Evolutionary conservation across 2,113 vertebrate genomes (phyloP), one percentile per base, ranked within the genome.

Genomic region (Callopanchax toddi): DNA sequence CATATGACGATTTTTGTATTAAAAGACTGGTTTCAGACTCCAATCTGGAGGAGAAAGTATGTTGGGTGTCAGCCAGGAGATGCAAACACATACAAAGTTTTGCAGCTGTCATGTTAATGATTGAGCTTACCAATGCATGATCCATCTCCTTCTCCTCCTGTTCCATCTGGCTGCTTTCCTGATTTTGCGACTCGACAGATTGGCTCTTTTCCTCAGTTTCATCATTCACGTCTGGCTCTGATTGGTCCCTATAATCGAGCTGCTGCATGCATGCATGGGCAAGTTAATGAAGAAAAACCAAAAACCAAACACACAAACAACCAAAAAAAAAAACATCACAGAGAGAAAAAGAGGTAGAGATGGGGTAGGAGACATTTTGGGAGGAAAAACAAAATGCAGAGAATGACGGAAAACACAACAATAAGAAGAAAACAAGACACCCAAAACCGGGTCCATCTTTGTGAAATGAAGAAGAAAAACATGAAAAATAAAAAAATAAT

Each of bases 191-290:
- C 83, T 91, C 87, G 5, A 92, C 45, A 16, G 88, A 80, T 71
- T 90, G 92, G 81, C 92, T 67, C 75, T 74, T 87, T 67, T 94
- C 93, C 20, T 72, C 62, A 61, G 91, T 87, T 79, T 92, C 81
- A 86, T 83, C 89, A 84, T 86, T 87, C 60, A 87, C 79, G 71
- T 92, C 62, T 75, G 71, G 75, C 49, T 91, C 92, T 75, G 87
- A 86, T 80, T 92, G 88, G 76, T 95, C 94, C 93, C 97, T 97
- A 94, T 91, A 96, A 92, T 98, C 94, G 91, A 94, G 88, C 78
- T 96, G 95, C 94, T 98, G 93, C 91, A 94, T 93, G 89, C 91
- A 89, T 89, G 92, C 91, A 93, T 94, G 95, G 94, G 94, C 91
- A 93, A 93, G 94, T 94, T 94, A 94, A 96, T 96, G 94, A 94